phyloP scores from a whole-genome alignment of 2,113 vertebrate genomes.

The Rhinoptilus africanus region DNA sequence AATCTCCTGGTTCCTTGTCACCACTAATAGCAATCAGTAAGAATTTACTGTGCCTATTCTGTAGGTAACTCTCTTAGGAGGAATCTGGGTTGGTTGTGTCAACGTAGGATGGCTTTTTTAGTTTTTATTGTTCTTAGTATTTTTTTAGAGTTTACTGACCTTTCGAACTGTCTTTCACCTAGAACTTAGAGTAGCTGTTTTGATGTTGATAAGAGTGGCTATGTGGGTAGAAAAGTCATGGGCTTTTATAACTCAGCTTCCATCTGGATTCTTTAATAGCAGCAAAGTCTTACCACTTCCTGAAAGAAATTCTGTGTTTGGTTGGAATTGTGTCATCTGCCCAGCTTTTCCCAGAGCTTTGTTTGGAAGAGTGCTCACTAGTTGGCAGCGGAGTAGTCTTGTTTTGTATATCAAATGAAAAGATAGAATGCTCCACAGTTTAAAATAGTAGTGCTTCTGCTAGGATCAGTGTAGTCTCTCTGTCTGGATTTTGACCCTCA shows the following conservation, averaged over 20 bases:
- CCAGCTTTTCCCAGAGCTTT: background rate
- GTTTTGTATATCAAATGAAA: background rate
- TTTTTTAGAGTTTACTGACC: background rate
- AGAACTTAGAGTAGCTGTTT: background rate
- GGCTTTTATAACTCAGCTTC: background rate
- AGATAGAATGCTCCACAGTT: background rate
- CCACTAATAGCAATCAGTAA: background rate
- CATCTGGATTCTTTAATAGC: background rate
- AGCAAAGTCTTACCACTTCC: background rate
- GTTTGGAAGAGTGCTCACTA: background rate
- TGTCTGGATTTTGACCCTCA: background rate
- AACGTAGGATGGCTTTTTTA: background rate
- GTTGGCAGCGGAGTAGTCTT: background rate
- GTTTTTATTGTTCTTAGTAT: background rate
- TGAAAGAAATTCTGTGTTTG: background rate
- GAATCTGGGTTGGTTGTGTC: background rate
- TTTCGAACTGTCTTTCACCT: background rate
- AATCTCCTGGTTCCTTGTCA: background rate
- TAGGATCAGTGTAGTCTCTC: background rate
- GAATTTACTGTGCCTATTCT: background rate
- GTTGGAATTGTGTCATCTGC: background rate
- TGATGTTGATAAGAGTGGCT: accelerated
- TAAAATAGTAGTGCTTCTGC: background rate
- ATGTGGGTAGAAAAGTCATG: background rate
- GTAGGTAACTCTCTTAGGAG: background rate